These are phyloP conservation scores for Nerophis ophidion DNA, from an alignment of 2,113 vertebrate genomes.

Conservation along the genomic window DNA sequence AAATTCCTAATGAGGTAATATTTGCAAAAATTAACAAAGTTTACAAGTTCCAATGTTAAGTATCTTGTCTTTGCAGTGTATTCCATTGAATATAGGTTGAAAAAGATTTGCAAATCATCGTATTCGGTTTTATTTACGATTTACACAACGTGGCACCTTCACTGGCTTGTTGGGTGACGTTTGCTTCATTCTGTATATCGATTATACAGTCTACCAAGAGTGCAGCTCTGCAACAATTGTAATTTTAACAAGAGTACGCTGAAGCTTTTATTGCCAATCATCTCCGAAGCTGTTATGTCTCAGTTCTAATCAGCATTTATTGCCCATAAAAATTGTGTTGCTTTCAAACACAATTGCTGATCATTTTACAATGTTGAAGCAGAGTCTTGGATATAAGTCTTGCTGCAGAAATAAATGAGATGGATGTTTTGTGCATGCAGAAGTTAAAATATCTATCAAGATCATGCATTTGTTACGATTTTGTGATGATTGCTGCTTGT, in stretches of 20 bases:
- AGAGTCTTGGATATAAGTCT: constrained; percentile 20
- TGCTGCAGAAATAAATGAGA: not conserved
- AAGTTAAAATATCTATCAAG: not conserved
- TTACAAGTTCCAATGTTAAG: too few species aligned
- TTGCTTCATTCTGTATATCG: too few species aligned
- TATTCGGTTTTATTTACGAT: too few species aligned
- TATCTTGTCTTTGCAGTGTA: too few species aligned
- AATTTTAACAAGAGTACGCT: constrained; percentile 48
- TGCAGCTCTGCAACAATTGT: constrained; percentile 30
- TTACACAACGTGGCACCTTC: too few species aligned
- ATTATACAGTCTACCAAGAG: constrained; percentile 13
- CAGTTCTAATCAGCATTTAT: constrained; percentile 45
- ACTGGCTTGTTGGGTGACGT: too few species aligned
- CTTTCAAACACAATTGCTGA: constrained; percentile 41
- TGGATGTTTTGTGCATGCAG: not conserved
- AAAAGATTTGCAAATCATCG: too few species aligned
- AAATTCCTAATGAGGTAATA: too few species aligned
- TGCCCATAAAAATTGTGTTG: constrained; percentile 42
- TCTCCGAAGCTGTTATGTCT: constrained; percentile 39
- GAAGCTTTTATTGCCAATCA: constrained; percentile 49
- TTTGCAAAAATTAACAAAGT: too few species aligned
- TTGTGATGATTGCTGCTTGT: not conserved
- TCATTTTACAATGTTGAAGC: constrained; percentile 35
- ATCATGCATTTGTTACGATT: not conserved
- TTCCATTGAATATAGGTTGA: too few species aligned